phyloP scores from a whole-genome alignment of 2,797 vertebrate species.

The Alauda arvensis region DNA sequence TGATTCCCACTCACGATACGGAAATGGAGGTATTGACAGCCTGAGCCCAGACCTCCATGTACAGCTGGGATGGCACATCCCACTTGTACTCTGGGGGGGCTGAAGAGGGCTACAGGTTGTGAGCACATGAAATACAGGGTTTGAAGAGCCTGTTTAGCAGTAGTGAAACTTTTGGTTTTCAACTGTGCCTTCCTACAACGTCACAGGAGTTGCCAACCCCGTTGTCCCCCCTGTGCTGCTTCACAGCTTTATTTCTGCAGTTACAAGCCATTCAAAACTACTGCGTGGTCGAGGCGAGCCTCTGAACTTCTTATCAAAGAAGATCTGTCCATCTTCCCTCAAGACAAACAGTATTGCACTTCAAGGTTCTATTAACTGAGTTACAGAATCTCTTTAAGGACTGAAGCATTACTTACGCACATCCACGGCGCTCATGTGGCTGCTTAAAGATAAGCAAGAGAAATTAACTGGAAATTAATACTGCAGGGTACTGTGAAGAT shows the following conservation, averaged over 20 bases:
- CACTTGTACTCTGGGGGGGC: neutral
- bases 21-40: slow-evolving; percentile 14
- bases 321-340: slow-evolving; percentile 63
- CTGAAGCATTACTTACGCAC: slow-evolving; percentile 61
- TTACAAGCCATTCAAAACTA: slow-evolving; percentile 68
- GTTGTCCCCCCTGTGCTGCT: slow-evolving; percentile 48
- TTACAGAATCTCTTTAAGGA: slow-evolving; percentile 62
- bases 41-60: neutral
- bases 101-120: neutral
- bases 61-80: neutral
- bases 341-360: slow-evolving; percentile 76
- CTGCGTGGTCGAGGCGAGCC: slow-evolving; percentile 38
- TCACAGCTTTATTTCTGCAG: slow-evolving; percentile 70
- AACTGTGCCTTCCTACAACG: slow-evolving; percentile 31
- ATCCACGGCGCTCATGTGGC: slow-evolving; percentile 56
- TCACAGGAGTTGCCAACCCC: slow-evolving; percentile 29
- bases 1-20: neutral
- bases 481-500: slow-evolving; percentile 65
- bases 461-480: slow-evolving; percentile 71
- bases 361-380: slow-evolving; percentile 67
- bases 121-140: slow-evolving; percentile 19
- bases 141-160: slow-evolving; percentile 32
- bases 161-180: slow-evolving; percentile 47
- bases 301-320: slow-evolving; percentile 49
- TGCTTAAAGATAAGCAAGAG: slow-evolving; percentile 64